phyloP scores from a whole-genome alignment of 2,888 invertebrate genomes.

The Celastrina argiolus region DNA sequence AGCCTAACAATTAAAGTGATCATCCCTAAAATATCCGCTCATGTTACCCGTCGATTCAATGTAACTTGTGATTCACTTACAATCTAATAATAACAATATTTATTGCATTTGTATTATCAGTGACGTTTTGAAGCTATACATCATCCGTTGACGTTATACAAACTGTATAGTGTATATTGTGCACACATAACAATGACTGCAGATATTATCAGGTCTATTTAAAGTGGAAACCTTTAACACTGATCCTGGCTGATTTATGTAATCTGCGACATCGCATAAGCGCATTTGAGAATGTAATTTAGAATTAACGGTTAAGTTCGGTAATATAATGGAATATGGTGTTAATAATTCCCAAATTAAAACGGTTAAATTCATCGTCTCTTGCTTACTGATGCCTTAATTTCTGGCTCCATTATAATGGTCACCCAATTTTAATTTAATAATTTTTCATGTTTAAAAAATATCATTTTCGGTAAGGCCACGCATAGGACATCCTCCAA shows the following conservation, averaged over 20 bases:
- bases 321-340: neutral
- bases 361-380: neutral
- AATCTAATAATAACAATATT: neutral
- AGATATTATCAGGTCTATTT: slow-evolving; percentile 16
- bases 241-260: neutral
- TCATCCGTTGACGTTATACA: neutral
- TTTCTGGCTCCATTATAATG: too few species aligned
- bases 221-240: slow-evolving; percentile 16
- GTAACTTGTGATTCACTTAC: neutral
- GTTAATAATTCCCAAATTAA: neutral
- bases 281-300: neutral
- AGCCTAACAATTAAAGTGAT: neutral
- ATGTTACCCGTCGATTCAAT: neutral
- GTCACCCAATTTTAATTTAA: too few species aligned
- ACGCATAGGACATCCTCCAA: too few species aligned
- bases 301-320: too few species aligned
- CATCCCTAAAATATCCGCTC: neutral
- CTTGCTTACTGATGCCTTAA: too few species aligned
- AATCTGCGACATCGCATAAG: neutral
- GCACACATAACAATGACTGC: slow-evolving; percentile 2
- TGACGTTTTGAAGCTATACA: slow-evolving; percentile 5
- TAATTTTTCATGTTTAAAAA: too few species aligned
- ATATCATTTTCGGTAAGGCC: too few species aligned
- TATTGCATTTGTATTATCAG: neutral
- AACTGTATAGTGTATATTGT: neutral